These are phyloP conservation scores for Drosophila truncata DNA, from an alignment of 1,140 invertebrate species.

Conservation along the genomic window DNA sequence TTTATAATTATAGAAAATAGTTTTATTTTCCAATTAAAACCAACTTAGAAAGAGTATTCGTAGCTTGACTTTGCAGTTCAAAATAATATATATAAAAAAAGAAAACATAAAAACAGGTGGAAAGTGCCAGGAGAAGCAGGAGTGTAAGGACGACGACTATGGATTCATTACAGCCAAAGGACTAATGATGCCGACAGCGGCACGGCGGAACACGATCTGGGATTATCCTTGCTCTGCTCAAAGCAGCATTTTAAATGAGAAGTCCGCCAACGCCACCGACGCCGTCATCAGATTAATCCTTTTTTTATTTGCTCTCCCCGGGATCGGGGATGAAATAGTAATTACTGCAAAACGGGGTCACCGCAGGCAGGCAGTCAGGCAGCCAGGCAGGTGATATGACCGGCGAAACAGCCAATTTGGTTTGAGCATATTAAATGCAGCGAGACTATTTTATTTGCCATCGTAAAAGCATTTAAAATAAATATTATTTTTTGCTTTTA, in stretches of 20 bases:
- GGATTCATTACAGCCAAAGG: conserved; percentile 10
- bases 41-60: not conserved
- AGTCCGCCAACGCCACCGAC: not conserved
- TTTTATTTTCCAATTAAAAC: not conserved
- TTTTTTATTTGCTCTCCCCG: conserved; percentile 8
- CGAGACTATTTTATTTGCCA: not conserved
- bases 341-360: conserved; percentile 18
- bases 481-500: not conserved
- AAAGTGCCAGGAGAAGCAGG: not conserved
- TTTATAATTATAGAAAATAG: not conserved
- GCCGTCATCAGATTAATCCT: conserved; percentile 13
- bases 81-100: not conserved
- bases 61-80: not conserved
- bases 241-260: conserved; percentile 15
- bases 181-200: conserved; percentile 17
- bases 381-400: conserved; percentile 5
- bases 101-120: not conserved
- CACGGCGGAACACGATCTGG: conserved; percentile 18
- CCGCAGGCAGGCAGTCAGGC: not conserved
- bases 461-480: conserved; percentile 1
- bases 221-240: conserved; percentile 13
- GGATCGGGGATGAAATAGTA: conserved; percentile 10
- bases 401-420: conserved; percentile 7
- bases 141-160: conserved; percentile 1
- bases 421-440: conserved; percentile 17